Conservation (phyloP, 92 coral and sea anemone species). For the Porites lobata region DNA sequence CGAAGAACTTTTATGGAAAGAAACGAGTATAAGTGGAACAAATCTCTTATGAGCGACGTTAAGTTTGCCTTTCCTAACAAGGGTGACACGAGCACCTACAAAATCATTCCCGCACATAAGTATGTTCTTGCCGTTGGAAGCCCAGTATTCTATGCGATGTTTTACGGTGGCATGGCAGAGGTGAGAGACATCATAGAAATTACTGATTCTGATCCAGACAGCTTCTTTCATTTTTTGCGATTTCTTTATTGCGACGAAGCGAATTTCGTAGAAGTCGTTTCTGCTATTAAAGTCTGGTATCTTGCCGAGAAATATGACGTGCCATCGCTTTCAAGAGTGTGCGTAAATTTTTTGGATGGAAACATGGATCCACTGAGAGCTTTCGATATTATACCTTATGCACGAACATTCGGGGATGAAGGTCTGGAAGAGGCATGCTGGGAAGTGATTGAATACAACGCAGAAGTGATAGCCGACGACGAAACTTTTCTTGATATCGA, state of each 20-base stretch:
- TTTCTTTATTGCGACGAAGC: slow-evolving; percentile 9
- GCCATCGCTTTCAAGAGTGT: slow-evolving; percentile 1
- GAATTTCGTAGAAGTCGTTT: background rate
- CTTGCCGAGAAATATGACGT: slow-evolving; percentile 9
- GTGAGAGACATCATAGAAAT: background rate
- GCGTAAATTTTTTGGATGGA: background rate
- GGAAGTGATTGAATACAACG: slow-evolving; percentile 39
- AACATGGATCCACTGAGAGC: background rate
- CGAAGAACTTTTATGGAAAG: slow-evolving; percentile 15
- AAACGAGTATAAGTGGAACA: slow-evolving; percentile 9
- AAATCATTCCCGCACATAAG: slow-evolving; percentile 14
- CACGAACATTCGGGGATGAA: background rate
- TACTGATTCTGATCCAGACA: slow-evolving; percentile 1
- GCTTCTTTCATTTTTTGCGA: slow-evolving; percentile 14
- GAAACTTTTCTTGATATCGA: slow-evolving; percentile 2
- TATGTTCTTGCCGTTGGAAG: slow-evolving; percentile 30
- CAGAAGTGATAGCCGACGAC: background rate
- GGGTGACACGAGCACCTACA: background rate
- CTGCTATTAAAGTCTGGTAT: slow-evolving; percentile 17
- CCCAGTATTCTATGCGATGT: slow-evolving; percentile 23
- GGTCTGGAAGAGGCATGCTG: slow-evolving; percentile 11
- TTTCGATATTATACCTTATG: background rate
- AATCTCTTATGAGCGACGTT: slow-evolving; percentile 17
- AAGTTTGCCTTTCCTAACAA: slow-evolving; percentile 17
- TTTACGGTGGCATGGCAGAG: slow-evolving; percentile 18